Base-by-base conservation (phyloP, 1,140 invertebrate genomes). In the Leguminivora glycinivorella region DNA sequence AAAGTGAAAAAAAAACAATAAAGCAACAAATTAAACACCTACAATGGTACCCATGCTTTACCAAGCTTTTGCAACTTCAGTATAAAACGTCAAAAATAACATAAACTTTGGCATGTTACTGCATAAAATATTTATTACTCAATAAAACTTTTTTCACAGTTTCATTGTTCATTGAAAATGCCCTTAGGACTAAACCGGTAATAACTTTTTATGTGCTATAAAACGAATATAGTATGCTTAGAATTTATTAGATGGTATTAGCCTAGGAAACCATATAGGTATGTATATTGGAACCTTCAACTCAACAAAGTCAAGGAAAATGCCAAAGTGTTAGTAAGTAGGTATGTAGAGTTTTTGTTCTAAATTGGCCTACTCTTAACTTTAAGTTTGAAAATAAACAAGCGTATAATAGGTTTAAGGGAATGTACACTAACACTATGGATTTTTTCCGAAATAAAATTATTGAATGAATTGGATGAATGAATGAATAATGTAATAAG, bases 211-310 rank as follows among this genome's bases (percentile, higher is more conserved):
- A 52, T 52, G 7, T 22, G 47, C 19, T 52, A 22, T 52, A 22
- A 52, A 52, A 52, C 22, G 7, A 52, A 52, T 52, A 52, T 52
- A 52, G 47, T 52, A 52, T 19, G 43, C 47, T 52, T 52, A 52
- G 6, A 52, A 52, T 52, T 52, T 52, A 52, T 52, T 52, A 52
- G 47, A 9, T 7, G 17, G 19, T 2, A 22, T 47, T 47, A 47
- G 43, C 6, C 19, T 52, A n/a, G 40, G 7, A 52, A 52, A 22
- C 10, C 47, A n/a, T 19, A 17, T 52, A 22, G 47, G 22, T 5
- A 31, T 43, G n/a, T 43, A 43, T 6, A 38, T 9, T 38, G 34
- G 10, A 38, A 38, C 34, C 34, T 38, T 3, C 10, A 14, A 12
- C 10, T 2, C 10, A 38, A 0, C 2, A 38, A 29, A 38, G 10